phyloP scores from a whole-genome alignment of 2,113 vertebrate species.

The Myiopsitta monachus region DNA sequence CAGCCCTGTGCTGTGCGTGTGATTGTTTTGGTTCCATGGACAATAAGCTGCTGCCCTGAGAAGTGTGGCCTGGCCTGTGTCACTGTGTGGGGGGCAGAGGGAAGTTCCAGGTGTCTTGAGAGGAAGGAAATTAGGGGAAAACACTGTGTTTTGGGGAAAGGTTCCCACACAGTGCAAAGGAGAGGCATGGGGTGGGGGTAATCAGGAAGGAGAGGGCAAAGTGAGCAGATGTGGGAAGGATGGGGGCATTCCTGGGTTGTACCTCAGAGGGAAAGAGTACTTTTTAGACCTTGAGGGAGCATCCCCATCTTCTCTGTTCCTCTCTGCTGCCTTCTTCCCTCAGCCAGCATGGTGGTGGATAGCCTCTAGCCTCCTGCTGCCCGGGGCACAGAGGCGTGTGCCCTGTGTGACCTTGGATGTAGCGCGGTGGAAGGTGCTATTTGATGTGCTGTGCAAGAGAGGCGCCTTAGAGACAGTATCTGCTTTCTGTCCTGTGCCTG shows the following conservation, averaged over 20 bases:
- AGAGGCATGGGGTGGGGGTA: not conserved
- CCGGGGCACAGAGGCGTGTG: not conserved
- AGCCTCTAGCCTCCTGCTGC: not conserved
- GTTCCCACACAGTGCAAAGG: not conserved
- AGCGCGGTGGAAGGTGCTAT: not conserved
- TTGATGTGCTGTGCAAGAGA: not conserved
- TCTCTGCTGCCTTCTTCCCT: not conserved
- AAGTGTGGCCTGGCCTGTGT: not conserved
- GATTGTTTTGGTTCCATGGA: not conserved
- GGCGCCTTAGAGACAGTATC: not conserved
- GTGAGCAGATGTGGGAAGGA: not conserved
- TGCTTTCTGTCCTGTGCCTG: not conserved
- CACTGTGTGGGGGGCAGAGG: not conserved
- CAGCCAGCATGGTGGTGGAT: not conserved
- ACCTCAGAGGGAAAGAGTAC: not conserved
- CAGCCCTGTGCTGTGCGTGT: not conserved
- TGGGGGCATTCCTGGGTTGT: not conserved
- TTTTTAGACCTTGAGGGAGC: not conserved
- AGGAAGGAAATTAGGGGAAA: not conserved
- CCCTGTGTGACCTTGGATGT: not conserved
- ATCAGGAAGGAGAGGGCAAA: not conserved
- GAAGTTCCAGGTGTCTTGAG: conserved; percentile 6
- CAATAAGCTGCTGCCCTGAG: not conserved
- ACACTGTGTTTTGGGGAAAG: not conserved
- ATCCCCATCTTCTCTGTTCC: not conserved